Base-by-base conservation (phyloP, 2,113 vertebrate genomes). In the Puntigrus tetrazona region DNA sequence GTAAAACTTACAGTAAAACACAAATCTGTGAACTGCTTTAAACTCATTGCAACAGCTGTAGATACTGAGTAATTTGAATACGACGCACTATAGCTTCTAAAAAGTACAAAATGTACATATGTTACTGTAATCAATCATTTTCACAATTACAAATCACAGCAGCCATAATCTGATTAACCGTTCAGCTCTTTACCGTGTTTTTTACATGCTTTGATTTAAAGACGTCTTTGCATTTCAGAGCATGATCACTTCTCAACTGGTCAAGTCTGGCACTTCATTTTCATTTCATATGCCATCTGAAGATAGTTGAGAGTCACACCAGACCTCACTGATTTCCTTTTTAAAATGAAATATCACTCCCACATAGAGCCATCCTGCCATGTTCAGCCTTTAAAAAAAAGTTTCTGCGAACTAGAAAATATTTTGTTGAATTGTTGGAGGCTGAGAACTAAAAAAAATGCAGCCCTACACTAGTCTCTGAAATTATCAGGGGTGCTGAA, bases 401-500 rank as follows among this genome's bases (percentile, higher is more conserved):
- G 38, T 76, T 69, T 41, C 50, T 67, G 34, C 69, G 70, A 76
- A 22, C 80, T n/a, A 52, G 41, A 55, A 67, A 63, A 79, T 69
- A 82, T 83, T 78, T 65, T 75, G 82, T 52, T 74, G 81, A 65
- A 72, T 85, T 59, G 78, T 81, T 36, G 27, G 10, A 22, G 55
- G 63, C 63, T 65, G 78, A 73, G 52, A 67, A 57, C 47, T 36
- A 43, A 80, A 59, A 45, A 41, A 72, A 73, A 29, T 36, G 45
- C 78, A 31, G 65, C 83, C 41, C 31, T 63, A 69, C 77, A 55
- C 77, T 79, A 36, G 25, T 38, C 75, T 65, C 75, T 34, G 81
- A 80, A 86, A 86, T 86, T 76, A 88, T 83, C 81, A 80, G 80
- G 84, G 80, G 84, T 78, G 78, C 55, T 84, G 85, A 76, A 88